Conservation (phyloP, 1,140 invertebrate genomes). For the Saccostrea cuccullata region DNA sequence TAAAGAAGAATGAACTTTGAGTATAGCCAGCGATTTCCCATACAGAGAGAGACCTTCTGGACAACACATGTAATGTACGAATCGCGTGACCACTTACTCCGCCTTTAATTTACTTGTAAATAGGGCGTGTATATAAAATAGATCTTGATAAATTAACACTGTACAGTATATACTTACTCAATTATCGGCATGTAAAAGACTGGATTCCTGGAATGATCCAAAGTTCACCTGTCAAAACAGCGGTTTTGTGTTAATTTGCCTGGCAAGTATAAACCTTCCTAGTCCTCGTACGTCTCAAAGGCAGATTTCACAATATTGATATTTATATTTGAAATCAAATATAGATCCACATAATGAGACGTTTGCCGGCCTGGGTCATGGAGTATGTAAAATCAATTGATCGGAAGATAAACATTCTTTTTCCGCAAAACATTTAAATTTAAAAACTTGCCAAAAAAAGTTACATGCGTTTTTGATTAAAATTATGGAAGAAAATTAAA, state of each 20-base stretch:
- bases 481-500: not conserved
- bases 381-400: not conserved
- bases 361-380: not conserved
- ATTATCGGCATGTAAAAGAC: not conserved
- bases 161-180: not conserved
- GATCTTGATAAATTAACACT: not conserved
- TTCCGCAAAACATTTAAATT: not conserved
- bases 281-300: not conserved
- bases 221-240: not conserved
- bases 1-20: no score
- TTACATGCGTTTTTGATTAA: not conserved
- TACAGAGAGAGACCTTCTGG: no score
- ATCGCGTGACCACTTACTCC: not conserved
- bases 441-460: not conserved
- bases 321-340: constrained; percentile 18
- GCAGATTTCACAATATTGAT: constrained; percentile 21
- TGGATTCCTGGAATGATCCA: not conserved
- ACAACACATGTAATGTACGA: not conserved
- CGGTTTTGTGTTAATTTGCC: not conserved
- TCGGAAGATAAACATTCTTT: constrained; percentile 1
- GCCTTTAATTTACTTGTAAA: not conserved
- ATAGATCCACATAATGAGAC: not conserved
- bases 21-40: no score
- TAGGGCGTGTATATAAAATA: not conserved
- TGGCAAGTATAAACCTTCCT: not conserved